A percentile compares a stretch with the other conserved stretches of the same genome.
These are phyloP conservation scores for Neolamprologus cancellatus DNA, from an alignment of 2,113 vertebrate species.

Conservation along the genomic window DNA sequence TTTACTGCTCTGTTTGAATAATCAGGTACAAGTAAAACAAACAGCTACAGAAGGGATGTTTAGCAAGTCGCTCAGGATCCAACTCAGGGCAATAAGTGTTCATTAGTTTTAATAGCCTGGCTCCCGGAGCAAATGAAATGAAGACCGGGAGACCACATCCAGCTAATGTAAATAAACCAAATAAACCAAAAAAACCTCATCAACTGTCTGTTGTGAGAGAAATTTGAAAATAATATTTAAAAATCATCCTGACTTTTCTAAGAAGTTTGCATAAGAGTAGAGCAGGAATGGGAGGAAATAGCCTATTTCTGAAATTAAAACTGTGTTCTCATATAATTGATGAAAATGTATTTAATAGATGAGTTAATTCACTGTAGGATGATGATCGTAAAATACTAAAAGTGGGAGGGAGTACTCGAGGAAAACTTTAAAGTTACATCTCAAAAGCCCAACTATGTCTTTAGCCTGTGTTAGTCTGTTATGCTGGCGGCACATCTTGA, in stretches of 20 bases:
- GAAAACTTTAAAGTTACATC: not conserved
- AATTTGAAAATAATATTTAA: not conserved
- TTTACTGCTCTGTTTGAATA: constrained; percentile 62
- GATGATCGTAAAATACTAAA: not conserved
- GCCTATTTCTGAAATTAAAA: not conserved
- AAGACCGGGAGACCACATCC: constrained; percentile 50
- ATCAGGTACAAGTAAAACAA: constrained; percentile 69
- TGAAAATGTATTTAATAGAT: not conserved
- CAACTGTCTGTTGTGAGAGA: constrained; percentile 26
- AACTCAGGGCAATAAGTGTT: constrained; percentile 63
- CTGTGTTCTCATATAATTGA: not conserved
- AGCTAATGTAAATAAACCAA: constrained; percentile 60
- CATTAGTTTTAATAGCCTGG: constrained; percentile 66
- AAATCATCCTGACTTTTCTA: constrained; percentile 6
- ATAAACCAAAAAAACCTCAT: constrained; percentile 35
- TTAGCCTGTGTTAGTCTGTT: not conserved
- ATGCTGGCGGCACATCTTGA: constrained; percentile 58
- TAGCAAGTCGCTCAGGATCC: constrained; percentile 49
- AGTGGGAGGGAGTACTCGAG: not conserved
- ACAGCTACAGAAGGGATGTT: constrained; percentile 59
- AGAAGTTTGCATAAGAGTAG: not conserved
- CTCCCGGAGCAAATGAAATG: constrained; percentile 53
- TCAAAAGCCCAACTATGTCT: constrained; percentile 1
- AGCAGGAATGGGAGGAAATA: not conserved
- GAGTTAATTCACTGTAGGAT: not conserved